Evolutionary conservation across 2,113 vertebrate species (phyloP).

Genomic region (Etheostoma spectabile): DNA sequence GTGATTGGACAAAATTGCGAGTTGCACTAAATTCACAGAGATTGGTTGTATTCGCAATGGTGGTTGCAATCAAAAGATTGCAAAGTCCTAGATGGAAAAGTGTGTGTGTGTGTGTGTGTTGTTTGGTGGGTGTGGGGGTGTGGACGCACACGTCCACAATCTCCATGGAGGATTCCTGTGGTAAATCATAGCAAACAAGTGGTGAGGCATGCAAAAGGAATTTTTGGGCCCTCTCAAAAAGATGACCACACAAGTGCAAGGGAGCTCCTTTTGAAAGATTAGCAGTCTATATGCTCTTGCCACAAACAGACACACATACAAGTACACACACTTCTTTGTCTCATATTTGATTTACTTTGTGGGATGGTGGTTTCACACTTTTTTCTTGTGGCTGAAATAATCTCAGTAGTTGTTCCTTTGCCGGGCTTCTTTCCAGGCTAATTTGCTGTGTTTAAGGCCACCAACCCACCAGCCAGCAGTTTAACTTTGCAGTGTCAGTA

Average conservation of each 20-base stretch:
- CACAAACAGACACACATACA: constrained; percentile 12
- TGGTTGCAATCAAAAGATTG: too few species aligned
- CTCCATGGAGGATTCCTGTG: constrained; percentile 70
- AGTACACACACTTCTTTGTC: constrained; percentile 18
- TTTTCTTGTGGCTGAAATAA: constrained; percentile 44
- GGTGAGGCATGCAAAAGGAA: constrained; percentile 74
- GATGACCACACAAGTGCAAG: constrained; percentile 62
- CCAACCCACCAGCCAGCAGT: constrained; percentile 46
- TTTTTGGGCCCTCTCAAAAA: constrained; percentile 72
- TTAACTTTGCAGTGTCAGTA: constrained; percentile 43
- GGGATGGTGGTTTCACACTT: constrained; percentile 64
- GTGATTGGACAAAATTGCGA: too few species aligned
- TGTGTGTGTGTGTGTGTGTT: constrained; percentile 42
- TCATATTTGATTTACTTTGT: constrained; percentile 52
- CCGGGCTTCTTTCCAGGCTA: constrained; percentile 43
- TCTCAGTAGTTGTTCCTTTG: constrained; percentile 38
- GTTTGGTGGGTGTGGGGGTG: constrained; percentile 21
- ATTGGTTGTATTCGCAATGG: too few species aligned
- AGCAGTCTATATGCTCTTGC: constrained; percentile 33
- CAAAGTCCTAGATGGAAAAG: too few species aligned
- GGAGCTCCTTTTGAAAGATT: constrained; percentile 55
- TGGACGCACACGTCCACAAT: constrained; percentile 52
- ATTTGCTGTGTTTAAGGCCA: constrained; percentile 58
- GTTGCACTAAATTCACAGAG: too few species aligned
- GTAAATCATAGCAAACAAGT: constrained; percentile 75